These are phyloP conservation scores for Pantelozetes paolii DNA, from an alignment of 2,888 invertebrate species.

Conservation along the genomic window DNA sequence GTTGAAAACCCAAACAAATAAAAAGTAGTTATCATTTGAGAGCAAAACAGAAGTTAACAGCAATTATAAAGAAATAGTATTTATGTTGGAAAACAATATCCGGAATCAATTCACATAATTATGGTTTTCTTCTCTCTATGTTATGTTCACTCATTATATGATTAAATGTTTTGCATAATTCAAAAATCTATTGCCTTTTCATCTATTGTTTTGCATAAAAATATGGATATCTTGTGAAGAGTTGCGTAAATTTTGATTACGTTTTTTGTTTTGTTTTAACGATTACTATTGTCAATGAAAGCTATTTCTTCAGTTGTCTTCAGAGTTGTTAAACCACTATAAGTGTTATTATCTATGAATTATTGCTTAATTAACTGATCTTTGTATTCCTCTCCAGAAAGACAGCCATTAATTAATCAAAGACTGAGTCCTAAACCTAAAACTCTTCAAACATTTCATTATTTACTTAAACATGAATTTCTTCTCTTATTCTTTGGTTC, in stretches of 20 bases:
- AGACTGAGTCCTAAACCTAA: too few relatives aligned
- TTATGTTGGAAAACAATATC: background rate
- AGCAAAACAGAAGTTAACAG: background rate
- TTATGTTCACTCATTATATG: background rate
- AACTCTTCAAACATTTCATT: too few relatives aligned
- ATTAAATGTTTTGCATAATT: background rate
- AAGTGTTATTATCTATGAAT: too few relatives aligned
- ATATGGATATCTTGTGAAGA: slow-evolving; percentile 8
- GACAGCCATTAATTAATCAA: too few relatives aligned
- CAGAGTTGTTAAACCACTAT: slow-evolving; percentile 26
- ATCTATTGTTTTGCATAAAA: background rate
- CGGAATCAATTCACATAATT: slow-evolving; percentile 17
- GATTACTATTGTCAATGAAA: background rate
- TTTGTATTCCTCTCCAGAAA: too few relatives aligned
- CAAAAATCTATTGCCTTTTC: background rate
- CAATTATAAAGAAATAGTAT: background rate
- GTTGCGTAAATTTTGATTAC: slow-evolving; percentile 24
- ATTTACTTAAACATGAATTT: too few relatives aligned
- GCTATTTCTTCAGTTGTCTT: background rate
- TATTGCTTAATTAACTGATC: background rate
- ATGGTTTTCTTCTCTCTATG: background rate
- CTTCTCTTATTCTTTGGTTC: too few relatives aligned
- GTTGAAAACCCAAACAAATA: too few relatives aligned
- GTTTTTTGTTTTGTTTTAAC: background rate
- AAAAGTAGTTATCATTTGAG: too few relatives aligned